Conservation (phyloP, 2,888 invertebrate species). For the Morinoia aosen region DNA sequence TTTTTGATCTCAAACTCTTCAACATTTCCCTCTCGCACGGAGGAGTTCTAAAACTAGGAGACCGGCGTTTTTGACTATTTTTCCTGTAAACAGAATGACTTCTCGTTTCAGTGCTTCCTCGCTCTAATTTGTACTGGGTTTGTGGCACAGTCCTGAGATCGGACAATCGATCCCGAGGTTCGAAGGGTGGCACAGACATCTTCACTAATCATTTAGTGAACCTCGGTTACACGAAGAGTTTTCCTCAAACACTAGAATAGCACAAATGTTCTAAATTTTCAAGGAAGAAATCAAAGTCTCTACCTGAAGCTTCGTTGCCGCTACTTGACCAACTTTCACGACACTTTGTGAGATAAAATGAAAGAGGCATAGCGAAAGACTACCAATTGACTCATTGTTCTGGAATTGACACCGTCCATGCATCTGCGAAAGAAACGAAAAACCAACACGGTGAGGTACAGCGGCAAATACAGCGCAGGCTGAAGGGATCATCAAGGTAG, state of each 20-base stretch:
- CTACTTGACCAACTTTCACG: slow-evolving; percentile 15
- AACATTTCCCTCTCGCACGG: slow-evolving; percentile 47
- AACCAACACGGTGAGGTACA: neutral
- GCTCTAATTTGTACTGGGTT: slow-evolving; percentile 29
- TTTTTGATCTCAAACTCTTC: slow-evolving; percentile 29
- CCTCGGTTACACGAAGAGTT: neutral
- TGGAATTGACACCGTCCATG: slow-evolving; percentile 14
- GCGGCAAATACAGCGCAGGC: neutral
- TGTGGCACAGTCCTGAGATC: slow-evolving; percentile 39
- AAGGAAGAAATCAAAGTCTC: neutral
- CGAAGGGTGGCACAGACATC: slow-evolving; percentile 2
- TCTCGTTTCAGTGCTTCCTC: neutral
- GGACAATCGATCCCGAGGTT: neutral
- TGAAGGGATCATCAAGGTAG: slow-evolving; percentile 27
- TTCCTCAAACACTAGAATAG: neutral
- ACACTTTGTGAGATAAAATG: neutral
- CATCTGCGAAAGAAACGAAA: slow-evolving; percentile 32
- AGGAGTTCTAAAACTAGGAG: slow-evolving; percentile 44
- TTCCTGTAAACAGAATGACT: neutral
- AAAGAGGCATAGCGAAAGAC: slow-evolving; percentile 4
- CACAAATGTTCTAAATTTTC: neutral
- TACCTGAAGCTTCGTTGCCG: neutral
- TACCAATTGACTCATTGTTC: slow-evolving; percentile 22
- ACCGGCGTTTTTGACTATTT: slow-evolving; percentile 36
- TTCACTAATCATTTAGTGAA: neutral